A percentile compares a stretch with the other conserved stretches of the same genome.
These are phyloP conservation scores for Pachyuromys duprasi DNA, from an alignment of 2,797 vertebrate species.

Conservation along the genomic window DNA sequence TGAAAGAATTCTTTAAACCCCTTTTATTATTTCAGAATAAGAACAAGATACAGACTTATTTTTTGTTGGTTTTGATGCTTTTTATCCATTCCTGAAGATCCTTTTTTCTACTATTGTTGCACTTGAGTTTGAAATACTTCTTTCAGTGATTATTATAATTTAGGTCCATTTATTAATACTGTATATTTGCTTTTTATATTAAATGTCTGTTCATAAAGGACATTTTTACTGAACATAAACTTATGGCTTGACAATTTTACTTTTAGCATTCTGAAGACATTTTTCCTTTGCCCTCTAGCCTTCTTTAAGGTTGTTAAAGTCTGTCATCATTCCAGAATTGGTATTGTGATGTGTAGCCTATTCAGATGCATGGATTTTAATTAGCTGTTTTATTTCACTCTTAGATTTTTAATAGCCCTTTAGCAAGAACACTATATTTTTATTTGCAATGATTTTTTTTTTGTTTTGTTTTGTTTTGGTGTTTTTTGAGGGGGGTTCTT, in stretches of 20 bases:
- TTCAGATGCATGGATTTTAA: not conserved
- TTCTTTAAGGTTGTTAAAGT: not conserved
- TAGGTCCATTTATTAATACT: not conserved
- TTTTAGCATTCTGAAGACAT: not conserved
- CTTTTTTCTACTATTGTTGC: constrained; percentile 24
- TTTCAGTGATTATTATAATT: not conserved
- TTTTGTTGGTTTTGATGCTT: constrained; percentile 28
- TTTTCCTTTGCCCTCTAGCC: not conserved
- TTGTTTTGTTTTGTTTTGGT: not conserved
- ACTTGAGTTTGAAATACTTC: constrained; percentile 46
- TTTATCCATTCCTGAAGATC: constrained; percentile 37
- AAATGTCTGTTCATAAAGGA: constrained; percentile 23
- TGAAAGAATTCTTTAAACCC: constrained; percentile 13
- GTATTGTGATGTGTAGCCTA: not conserved
- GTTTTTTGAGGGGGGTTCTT: not conserved
- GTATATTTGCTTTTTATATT: constrained; percentile 29
- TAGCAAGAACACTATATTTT: not conserved
- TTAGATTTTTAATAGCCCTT: constrained; percentile 13
- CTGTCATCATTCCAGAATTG: not conserved
- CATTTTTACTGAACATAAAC: constrained; percentile 13
- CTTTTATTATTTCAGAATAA: not conserved
- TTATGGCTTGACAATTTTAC: not conserved
- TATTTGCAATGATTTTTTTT: not conserved
- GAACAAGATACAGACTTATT: constrained; percentile 36
- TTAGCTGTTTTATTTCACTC: constrained; percentile 17